Percentiles rank a stretch among this genome's conserved stretches.
Conservation (phyloP, 2,888 invertebrate genomes). For the Amblyjoppa proteus region DNA sequence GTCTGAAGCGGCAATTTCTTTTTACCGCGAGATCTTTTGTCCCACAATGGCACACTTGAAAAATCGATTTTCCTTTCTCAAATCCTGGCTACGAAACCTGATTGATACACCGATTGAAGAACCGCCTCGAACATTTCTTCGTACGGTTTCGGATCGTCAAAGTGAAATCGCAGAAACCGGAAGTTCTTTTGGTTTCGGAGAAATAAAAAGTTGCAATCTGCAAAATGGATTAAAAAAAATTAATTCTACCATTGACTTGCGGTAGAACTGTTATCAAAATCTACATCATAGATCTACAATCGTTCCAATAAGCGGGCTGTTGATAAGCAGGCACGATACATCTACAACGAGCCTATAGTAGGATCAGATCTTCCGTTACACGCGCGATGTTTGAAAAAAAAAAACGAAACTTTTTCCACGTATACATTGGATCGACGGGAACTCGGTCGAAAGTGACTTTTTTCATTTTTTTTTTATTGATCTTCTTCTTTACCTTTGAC, state of each 20-base stretch:
- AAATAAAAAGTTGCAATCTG: too few relatives aligned
- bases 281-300: too few relatives aligned
- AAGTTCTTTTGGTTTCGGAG: neutral
- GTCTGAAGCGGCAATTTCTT: constrained; percentile 19
- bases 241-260: too few relatives aligned
- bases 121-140: neutral
- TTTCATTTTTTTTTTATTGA: neutral
- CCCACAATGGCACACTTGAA: constrained; percentile 14
- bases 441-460: neutral
- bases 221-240: too few relatives aligned
- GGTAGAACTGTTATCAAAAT: too few relatives aligned
- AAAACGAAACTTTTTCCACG: too few relatives aligned
- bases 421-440: too few relatives aligned
- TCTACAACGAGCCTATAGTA: too few relatives aligned
- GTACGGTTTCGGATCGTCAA: neutral
- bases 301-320: too few relatives aligned
- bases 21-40: constrained; percentile 26
- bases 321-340: too few relatives aligned
- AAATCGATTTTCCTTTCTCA: neutral
- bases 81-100: neutral
- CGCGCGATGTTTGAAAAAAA: too few relatives aligned
- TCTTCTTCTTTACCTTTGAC: neutral
- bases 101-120: neutral
- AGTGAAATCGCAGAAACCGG: neutral
- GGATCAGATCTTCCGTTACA: too few relatives aligned